These are phyloP conservation scores for Melipona quadrifasciata DNA, from an alignment of 1,140 invertebrate species.

Conservation along the genomic window DNA sequence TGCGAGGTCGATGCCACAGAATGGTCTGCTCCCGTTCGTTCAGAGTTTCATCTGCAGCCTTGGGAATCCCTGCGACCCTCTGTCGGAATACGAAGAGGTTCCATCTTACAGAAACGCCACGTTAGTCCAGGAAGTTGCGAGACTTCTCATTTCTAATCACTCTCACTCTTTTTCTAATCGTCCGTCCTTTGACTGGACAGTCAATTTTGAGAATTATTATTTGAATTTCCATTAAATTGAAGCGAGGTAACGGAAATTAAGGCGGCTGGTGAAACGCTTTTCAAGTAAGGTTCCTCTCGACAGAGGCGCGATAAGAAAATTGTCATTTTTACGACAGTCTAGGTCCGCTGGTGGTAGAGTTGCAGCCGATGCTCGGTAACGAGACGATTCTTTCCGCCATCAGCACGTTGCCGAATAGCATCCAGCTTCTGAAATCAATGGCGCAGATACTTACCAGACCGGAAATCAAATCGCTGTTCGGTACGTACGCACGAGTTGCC, in stretches of 20 bases:
- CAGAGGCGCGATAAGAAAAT: background rate
- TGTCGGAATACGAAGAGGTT: constrained; percentile 84
- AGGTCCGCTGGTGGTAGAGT: constrained; percentile 77
- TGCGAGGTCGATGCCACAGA: constrained; percentile 84
- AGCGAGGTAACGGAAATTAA: background rate
- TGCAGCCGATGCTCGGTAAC: constrained; percentile 81
- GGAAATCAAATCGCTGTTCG: constrained; percentile 83
- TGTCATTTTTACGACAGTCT: constrained; percentile 66
- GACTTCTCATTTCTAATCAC: background rate
- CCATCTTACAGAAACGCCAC: constrained; percentile 84
- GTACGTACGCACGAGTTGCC: constrained; percentile 73
- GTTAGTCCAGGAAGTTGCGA: constrained; percentile 76
- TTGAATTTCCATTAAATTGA: background rate
- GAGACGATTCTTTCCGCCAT: constrained; percentile 80
- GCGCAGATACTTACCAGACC: constrained; percentile 84
- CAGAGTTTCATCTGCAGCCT: constrained; percentile 86
- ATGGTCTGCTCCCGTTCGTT: constrained; percentile 84
- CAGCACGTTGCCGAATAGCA: constrained; percentile 82
- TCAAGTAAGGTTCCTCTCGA: background rate
- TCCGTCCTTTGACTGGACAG: background rate
- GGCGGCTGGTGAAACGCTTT: background rate
- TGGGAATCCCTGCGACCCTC: constrained; percentile 84
- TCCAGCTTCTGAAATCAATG: constrained; percentile 83
- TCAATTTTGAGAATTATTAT: background rate
- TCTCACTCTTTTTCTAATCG: no score